Evolutionary conservation across 2,797 vertebrate species (phyloP), one percentile per base, ranked within the genome.

Genomic region (Hafferia zeledoni): DNA sequence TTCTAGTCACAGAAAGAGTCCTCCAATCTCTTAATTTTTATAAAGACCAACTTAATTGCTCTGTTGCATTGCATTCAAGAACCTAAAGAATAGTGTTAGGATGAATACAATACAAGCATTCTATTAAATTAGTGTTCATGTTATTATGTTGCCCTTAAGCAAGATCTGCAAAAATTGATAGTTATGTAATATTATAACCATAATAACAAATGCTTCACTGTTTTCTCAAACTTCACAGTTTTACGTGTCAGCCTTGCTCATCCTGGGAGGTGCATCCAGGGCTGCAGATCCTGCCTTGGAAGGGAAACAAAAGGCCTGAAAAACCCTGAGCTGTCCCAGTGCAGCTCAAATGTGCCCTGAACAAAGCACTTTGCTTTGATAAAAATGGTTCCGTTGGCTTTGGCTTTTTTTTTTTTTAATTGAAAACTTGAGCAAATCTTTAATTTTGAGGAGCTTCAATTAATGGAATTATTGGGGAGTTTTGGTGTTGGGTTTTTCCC

Each of bases 401-500:
- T 18, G 20, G 8, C 15, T 67, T 39, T 49, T 24, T 35, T 44
- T 44, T 52, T 15, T 11, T 37, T 46, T 11, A 16, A 11, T 15
- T 10, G 10, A 82, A 86, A 82, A 57, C 47, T 9, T 15, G 4
- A 84, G 6, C 8, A 82, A 72, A 65, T 39, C 1, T 55, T 76
- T 79, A 5, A 41, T 65, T 79, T 60, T 35, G 19, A 64, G 17
- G n/a, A 23, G 4, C 6, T 39, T 78, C 30, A 71, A 20, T 49
- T 18, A 60, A 28, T 44, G 4, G 33, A 64, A 44, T 1, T 17
- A 64, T 65, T 28, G 4, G 3, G 5, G 7, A 2, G 0, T 4
- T 53, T 65, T n/a, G 18, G 1, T 53, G 6, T 16, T 46, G 18
- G 2, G 0, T 24, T 24, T 9, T 15, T 8, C 0, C 5, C 8